Evolutionary conservation across 2,888 invertebrate genomes (phyloP).

Genomic region (Caenorhabditis virilis): DNA sequence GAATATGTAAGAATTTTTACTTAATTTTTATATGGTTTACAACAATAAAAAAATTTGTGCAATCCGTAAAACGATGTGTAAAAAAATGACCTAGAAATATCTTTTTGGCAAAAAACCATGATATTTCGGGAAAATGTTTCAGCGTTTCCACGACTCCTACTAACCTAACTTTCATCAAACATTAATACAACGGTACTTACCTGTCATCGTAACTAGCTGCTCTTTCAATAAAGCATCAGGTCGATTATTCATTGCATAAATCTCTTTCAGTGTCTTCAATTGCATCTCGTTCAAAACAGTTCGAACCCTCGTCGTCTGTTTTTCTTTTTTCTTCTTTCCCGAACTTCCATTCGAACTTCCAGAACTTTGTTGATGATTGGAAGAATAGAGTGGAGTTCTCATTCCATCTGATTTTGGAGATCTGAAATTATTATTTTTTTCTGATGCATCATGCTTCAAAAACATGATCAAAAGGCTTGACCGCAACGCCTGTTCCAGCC

Average conservation of each 20-base stretch:
- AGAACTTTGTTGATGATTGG: slow-evolving; percentile 17
- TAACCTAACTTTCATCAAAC: too few species aligned
- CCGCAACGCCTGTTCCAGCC: slow-evolving; percentile 16
- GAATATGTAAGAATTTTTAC: too few species aligned
- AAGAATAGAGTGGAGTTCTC: slow-evolving; percentile 24
- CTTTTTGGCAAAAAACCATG: too few species aligned
- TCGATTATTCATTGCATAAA: slow-evolving; percentile 94
- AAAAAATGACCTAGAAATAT: too few species aligned
- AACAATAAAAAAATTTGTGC: too few species aligned
- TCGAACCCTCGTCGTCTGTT: slow-evolving; percentile 90
- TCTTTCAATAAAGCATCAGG: slow-evolving; percentile 99
- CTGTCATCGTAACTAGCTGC: slow-evolving; percentile 97
- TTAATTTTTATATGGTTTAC: too few species aligned
- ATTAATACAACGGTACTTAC: slow-evolving; percentile 5
- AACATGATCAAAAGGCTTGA: slow-evolving; percentile 4
- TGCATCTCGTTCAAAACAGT: slow-evolving; percentile 99
- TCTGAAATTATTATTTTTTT: slow-evolving; percentile 17
- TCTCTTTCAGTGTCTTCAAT: slow-evolving; percentile 92
- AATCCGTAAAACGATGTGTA: too few species aligned
- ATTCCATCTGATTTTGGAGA: slow-evolving; percentile 50
- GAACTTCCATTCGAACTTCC: slow-evolving; percentile 37
- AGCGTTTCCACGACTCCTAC: too few species aligned
- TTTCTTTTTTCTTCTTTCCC: slow-evolving; percentile 72
- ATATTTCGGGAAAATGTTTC: too few species aligned
- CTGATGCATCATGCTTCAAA: neutral